Evolutionary conservation across 2,113 vertebrate genomes (phyloP).

Genomic region (Apodemus sylvaticus): DNA sequence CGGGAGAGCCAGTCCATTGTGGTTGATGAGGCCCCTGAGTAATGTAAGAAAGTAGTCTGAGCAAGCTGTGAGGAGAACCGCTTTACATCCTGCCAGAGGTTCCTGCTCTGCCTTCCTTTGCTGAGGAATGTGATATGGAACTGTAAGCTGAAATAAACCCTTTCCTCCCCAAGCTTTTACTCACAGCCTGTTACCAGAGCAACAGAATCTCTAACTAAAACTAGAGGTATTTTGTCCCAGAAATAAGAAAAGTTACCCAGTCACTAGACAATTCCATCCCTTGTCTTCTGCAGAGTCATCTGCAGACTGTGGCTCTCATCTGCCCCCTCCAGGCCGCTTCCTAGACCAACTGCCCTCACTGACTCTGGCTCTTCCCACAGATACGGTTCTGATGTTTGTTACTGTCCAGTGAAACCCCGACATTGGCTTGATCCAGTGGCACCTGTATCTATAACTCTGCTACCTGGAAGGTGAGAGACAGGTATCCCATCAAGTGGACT

Average conservation of each 20-base stretch:
- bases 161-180: neutral
- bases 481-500: neutral
- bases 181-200: neutral
- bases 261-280: neutral
- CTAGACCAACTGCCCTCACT: neutral
- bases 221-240: neutral
- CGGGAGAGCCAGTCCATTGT: neutral
- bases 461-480: neutral
- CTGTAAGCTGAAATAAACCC: neutral
- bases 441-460: neutral
- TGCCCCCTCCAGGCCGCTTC: no score
- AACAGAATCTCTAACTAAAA: neutral
- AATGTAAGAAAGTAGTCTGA: neutral
- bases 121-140: neutral
- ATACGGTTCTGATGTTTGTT: neutral
- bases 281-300: neutral
- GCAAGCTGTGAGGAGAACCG: neutral
- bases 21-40: neutral
- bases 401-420: neutral
- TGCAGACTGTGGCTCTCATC: neutral
- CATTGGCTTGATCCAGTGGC: neutral
- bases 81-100: neutral
- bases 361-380: neutral
- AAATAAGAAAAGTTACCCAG: neutral
- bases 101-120: neutral